These are phyloP conservation scores for Cebidichthys violaceus DNA, from an alignment of 2,113 vertebrate species.

Conservation along the genomic window DNA sequence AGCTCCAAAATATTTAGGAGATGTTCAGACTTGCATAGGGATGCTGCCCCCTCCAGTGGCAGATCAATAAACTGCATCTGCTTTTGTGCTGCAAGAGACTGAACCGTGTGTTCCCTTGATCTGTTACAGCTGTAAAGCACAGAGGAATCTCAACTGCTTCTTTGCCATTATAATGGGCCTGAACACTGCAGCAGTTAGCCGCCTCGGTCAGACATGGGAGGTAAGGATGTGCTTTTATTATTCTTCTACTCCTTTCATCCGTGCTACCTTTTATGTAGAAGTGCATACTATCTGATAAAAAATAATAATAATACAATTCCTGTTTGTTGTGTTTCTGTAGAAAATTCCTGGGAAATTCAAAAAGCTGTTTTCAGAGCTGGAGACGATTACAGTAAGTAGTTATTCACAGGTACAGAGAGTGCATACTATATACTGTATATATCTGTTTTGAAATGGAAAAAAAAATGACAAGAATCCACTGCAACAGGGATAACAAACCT, in stretches of 20 bases:
- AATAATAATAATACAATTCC: not conserved
- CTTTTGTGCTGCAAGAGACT: conserved; percentile 1
- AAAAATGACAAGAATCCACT: not conserved
- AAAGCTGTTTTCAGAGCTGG: conserved; percentile 97
- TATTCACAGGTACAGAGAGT: not conserved
- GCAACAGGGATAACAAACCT: not conserved
- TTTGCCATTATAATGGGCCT: conserved; percentile 99
- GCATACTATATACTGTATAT: not conserved
- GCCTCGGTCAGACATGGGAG: conserved; percentile 97
- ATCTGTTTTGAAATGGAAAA: not conserved
- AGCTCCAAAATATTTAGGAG: not conserved
- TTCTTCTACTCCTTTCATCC: not conserved
- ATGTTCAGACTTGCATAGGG: conserved; percentile 17
- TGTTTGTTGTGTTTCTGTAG: conserved; percentile 75
- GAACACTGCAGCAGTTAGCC: conserved; percentile 94
- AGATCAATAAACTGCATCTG: conserved; percentile 36
- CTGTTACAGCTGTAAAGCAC: conserved; percentile 92
- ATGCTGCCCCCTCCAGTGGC: conserved; percentile 63
- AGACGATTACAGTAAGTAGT: conserved; percentile 90
- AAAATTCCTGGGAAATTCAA: conserved; percentile 99
- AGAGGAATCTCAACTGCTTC: conserved; percentile 96
- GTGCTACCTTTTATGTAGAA: not conserved
- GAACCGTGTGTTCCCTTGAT: conserved; percentile 8
- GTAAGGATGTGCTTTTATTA: conserved; percentile 76
- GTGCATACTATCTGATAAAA: not conserved